Conservation (phyloP, 1,140 invertebrate genomes). For the Drosophila mojavensis region DNA sequence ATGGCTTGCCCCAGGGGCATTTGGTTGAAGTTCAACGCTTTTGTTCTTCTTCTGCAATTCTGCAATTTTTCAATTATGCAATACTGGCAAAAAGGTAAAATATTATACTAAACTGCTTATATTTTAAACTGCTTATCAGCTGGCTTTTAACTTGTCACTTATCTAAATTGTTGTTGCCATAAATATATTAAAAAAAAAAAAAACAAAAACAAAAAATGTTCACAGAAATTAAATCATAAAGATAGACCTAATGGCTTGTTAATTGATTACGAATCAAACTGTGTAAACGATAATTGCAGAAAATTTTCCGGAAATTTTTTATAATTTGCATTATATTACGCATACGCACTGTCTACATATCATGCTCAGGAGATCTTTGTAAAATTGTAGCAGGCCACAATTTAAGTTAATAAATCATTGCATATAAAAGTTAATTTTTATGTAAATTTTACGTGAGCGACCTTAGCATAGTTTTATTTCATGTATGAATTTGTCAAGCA, state of each 20-base stretch:
- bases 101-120: conserved; percentile 21
- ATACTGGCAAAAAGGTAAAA: conserved; percentile 18
- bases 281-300: conserved; percentile 7
- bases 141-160: conserved; percentile 24
- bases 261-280: conserved; percentile 64
- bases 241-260: conserved; percentile 62
- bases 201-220: not conserved
- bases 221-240: conserved; percentile 48
- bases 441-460: conserved; percentile 13
- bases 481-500: conserved; percentile 16
- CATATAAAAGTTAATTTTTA: conserved; percentile 23
- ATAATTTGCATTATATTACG: not conserved
- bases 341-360: not conserved
- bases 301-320: not conserved
- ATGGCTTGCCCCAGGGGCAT: conserved; percentile 46
- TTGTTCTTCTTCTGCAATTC: conserved; percentile 45
- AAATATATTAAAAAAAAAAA: conserved; percentile 15
- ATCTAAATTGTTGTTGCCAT: conserved; percentile 65
- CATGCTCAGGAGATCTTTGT: not conserved
- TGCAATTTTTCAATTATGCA: conserved; percentile 39
- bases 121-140: conserved; percentile 55
- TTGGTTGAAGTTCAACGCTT: conserved; percentile 57
- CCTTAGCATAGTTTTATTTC: conserved; percentile 19
- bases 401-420: conserved; percentile 4
- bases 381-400: not conserved